Conservation (phyloP, 2,888 invertebrate genomes). For the Synergus gifuensis region DNA sequence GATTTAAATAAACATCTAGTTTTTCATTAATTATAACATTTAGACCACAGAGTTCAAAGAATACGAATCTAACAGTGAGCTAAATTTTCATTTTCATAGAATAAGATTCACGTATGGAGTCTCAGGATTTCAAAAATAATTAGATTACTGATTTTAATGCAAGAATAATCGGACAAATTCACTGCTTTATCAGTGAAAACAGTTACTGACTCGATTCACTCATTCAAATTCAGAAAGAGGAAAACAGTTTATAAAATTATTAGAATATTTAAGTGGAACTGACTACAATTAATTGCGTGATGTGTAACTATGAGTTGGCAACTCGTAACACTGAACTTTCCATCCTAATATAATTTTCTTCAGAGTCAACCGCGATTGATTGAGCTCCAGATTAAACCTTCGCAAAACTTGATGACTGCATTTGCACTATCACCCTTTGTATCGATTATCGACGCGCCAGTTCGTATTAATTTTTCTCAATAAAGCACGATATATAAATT, state of each 20-base stretch:
- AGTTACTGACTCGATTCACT: too few relatives aligned
- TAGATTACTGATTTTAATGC: not conserved
- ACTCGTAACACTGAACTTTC: not conserved
- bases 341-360: slow-evolving; percentile 51
- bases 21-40: not conserved
- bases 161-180: not conserved
- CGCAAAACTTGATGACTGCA: not conserved
- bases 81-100: not conserved
- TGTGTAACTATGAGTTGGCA: too few relatives aligned
- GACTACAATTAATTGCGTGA: not conserved
- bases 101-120: not conserved
- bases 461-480: too few relatives aligned
- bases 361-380: slow-evolving; percentile 55
- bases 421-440: not conserved
- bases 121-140: not conserved
- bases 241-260: too few relatives aligned
- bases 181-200: too few relatives aligned
- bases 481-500: too few relatives aligned
- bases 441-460: too few relatives aligned
- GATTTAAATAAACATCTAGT: not conserved
- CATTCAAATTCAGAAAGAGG: too few relatives aligned
- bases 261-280: too few relatives aligned
- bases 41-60: not conserved
- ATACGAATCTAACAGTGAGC: not conserved
- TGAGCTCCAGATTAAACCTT: slow-evolving; percentile 54